Conservation (phyloP, 2,797 vertebrate species). For the Gallinago nigripennis region DNA sequence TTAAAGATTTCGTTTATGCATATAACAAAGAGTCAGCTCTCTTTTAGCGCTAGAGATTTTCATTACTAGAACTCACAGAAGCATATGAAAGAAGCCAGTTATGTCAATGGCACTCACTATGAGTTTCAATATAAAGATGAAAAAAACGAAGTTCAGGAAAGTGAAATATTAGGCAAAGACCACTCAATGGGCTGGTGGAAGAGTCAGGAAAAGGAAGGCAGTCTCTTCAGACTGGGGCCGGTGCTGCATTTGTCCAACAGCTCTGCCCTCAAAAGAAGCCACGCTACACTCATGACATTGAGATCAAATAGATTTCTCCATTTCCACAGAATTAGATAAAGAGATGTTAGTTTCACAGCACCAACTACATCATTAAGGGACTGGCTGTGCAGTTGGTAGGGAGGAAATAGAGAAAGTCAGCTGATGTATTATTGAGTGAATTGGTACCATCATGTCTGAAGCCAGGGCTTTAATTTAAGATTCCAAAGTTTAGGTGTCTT, state of each 20-base stretch:
- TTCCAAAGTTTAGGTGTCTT: background rate
- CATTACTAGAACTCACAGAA: background rate
- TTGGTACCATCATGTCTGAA: slow-evolving; percentile 19
- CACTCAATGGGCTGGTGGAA: background rate
- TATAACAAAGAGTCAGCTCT: background rate
- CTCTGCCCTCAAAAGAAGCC: background rate
- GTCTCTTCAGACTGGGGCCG: background rate
- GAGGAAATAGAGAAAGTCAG: slow-evolving; percentile 15
- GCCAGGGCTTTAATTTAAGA: background rate
- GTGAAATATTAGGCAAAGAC: background rate
- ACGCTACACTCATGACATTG: background rate
- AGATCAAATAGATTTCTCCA: background rate
- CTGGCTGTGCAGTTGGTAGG: background rate
- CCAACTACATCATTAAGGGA: background rate
- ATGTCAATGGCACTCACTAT: background rate
- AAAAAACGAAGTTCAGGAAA: background rate
- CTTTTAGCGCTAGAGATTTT: background rate
- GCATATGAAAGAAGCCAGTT: background rate
- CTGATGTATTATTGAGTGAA: background rate
- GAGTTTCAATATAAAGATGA: background rate
- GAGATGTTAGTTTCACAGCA: background rate
- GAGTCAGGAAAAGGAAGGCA: background rate
- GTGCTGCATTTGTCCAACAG: background rate
- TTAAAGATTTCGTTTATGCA: background rate
- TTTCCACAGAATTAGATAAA: background rate